Percentiles rank a stretch among this genome's conserved stretches.
These are phyloP conservation scores for Micromussa lordhowensis DNA, from an alignment of 92 coral and sea anemone species.

Conservation along the genomic window DNA sequence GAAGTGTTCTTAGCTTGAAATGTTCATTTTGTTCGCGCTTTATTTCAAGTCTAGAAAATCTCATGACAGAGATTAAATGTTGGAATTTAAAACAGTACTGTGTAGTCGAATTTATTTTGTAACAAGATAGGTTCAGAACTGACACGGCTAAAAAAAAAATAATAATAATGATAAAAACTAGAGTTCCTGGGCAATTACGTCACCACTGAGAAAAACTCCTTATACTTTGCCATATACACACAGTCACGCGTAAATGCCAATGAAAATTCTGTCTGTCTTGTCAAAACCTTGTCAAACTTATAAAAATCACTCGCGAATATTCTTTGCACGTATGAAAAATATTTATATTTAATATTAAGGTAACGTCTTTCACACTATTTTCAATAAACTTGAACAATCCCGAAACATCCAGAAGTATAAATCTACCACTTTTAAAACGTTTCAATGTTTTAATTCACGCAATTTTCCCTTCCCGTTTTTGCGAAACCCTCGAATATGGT, in stretches of 20 bases:
- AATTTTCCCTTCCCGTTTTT: neutral
- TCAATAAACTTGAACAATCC: neutral
- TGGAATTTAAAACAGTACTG: neutral
- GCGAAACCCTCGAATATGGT: neutral
- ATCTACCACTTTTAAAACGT: neutral
- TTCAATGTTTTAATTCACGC: neutral
- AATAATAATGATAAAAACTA: neutral
- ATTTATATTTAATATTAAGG: neutral
- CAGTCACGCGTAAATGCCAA: neutral
- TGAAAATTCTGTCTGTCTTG: neutral
- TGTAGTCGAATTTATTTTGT: neutral
- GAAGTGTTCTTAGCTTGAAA: neutral
- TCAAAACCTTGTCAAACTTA: slow-evolving; percentile 5
- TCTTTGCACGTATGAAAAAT: neutral
- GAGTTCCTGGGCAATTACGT: neutral
- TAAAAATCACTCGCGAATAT: neutral
- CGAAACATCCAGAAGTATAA: neutral
- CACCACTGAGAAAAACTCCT: neutral
- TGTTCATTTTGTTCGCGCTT: no score
- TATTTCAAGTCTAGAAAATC: neutral
- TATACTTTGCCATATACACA: neutral
- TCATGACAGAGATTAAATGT: neutral
- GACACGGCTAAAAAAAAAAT: neutral
- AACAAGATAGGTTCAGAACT: neutral
- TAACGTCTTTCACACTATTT: neutral